Evolutionary conservation across 2,888 invertebrate genomes (phyloP), one percentile per base, ranked within the genome.

Genomic region (Drosophila atripex): DNA sequence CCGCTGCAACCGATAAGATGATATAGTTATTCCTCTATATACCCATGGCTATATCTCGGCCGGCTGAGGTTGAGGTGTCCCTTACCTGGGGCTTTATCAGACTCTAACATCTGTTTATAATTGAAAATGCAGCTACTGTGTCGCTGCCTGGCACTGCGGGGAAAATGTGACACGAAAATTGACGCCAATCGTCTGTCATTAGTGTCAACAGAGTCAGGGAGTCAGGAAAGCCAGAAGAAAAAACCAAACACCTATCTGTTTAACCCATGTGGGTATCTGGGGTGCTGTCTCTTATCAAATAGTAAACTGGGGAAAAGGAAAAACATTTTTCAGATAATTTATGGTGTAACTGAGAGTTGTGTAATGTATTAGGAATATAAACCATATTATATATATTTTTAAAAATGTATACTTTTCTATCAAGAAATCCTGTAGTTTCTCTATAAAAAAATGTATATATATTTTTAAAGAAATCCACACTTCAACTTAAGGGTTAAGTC

Each of bases 111-210:
- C 86, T 89, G 90, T 88, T 90, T 82, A 79, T 88, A 90, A 89
- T 90, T 89, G 89, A 83, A 84, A 89, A 89, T 85, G 85, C 90
- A 89, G 89, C 90, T 89, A 89, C 90, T 86, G 89, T 78, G 65
- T 64, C 65, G 35, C 65, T 28, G 51, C 12, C 76, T 66, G 72
- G 54, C 55, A 54, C 45, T 32, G n/a, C 52, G 32, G 52, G 63
- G 71, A 51, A 66, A 66, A 73, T 70, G 73, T 73, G 76, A 86
- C 86, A 77, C 56, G 77, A 76, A 88, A 88, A 84, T 87, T 87
- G 90, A 89, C 89, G 88, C 89, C 89, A 89, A 89, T 89, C 87
- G 79, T 68, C 35, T 75, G 77, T 77, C 77, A 87, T 80, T 80
- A 86, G 76, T 88, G 90, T 90, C 89, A 90, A 90, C 49, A 70